These are phyloP conservation scores for Druon quercuslanigerum DNA, from an alignment of 1,140 invertebrate species.

Conservation along the genomic window DNA sequence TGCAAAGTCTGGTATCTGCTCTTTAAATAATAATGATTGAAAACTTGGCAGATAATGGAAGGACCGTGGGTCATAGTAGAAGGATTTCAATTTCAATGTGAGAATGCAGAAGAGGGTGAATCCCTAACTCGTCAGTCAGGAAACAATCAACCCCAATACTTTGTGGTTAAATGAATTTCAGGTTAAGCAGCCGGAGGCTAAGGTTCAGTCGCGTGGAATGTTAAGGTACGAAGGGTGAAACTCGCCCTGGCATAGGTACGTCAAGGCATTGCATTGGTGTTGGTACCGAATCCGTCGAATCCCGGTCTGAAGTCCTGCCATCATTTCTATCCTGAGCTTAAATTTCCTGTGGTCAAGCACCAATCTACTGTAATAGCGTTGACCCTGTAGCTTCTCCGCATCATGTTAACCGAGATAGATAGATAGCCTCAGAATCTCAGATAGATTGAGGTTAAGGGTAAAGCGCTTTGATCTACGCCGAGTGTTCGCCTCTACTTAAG, in stretches of 20 bases:
- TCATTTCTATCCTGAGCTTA: constrained; percentile 28
- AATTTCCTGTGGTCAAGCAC: constrained; percentile 25
- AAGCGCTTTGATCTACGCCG: constrained; percentile 40
- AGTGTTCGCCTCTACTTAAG: constrained; percentile 11
- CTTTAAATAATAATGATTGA: constrained; percentile 1
- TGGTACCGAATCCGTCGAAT: neutral
- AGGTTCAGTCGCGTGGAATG: constrained; percentile 9
- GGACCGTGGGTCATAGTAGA: neutral
- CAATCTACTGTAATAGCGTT: constrained; percentile 26
- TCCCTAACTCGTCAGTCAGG: constrained; percentile 26
- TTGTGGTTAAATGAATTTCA: constrained; percentile 25
- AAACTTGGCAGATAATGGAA: constrained; percentile 8
- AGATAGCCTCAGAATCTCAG: neutral
- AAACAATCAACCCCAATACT: constrained; percentile 25
- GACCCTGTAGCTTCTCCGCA: constrained; percentile 15
- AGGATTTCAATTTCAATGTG: constrained; percentile 10
- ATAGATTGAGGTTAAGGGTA: constrained; percentile 46
- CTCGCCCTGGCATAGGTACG: neutral
- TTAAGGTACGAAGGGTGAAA: constrained; percentile 11
- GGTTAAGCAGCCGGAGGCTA: constrained; percentile 18
- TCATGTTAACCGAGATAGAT: constrained; percentile 36
- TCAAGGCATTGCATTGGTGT: neutral
- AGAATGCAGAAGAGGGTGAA: constrained; percentile 16
- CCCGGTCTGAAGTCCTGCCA: constrained; percentile 15
- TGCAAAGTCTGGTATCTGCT: neutral